Evolutionary conservation across 1,140 invertebrate species (phyloP).

Genomic region (Colletes latitarsis): DNA sequence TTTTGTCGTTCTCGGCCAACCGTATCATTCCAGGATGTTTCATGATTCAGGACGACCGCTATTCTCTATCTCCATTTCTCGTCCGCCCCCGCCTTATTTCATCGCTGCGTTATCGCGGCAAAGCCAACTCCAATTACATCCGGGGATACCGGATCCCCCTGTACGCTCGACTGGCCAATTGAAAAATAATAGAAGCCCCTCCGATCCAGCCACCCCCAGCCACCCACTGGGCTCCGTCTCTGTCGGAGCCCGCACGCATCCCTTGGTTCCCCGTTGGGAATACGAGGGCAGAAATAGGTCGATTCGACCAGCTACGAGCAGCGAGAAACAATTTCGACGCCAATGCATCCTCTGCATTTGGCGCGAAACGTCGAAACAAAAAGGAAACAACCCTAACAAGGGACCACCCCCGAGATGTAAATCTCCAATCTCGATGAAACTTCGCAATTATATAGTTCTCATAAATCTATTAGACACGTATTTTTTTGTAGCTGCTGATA

Average conservation of each 20-base stretch:
- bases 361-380: too few relatives aligned
- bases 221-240: background rate
- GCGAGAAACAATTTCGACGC: slow-evolving; percentile 21
- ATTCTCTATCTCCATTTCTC: slow-evolving; percentile 38
- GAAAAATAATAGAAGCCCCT: slow-evolving; percentile 79
- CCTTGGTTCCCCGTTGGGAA: slow-evolving; percentile 44
- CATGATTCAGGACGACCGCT: slow-evolving; percentile 33
- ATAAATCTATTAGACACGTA: too few relatives aligned
- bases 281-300: slow-evolving; percentile 34
- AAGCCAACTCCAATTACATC: slow-evolving; percentile 78
- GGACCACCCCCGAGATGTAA: too few relatives aligned
- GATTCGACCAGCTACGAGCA: background rate
- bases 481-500: too few relatives aligned
- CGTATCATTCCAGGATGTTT: background rate
- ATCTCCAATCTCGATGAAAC: too few relatives aligned
- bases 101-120: slow-evolving; percentile 56
- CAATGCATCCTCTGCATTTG: background rate
- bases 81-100: slow-evolving; percentile 66
- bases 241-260: slow-evolving; percentile 18
- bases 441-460: too few relatives aligned
- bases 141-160: slow-evolving; percentile 71
- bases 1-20: background rate
- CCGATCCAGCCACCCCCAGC: slow-evolving; percentile 41
- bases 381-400: too few relatives aligned
- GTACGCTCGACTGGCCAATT: slow-evolving; percentile 74